Conservation (phyloP, 2,888 invertebrate species). For the Mantis religiosa region DNA sequence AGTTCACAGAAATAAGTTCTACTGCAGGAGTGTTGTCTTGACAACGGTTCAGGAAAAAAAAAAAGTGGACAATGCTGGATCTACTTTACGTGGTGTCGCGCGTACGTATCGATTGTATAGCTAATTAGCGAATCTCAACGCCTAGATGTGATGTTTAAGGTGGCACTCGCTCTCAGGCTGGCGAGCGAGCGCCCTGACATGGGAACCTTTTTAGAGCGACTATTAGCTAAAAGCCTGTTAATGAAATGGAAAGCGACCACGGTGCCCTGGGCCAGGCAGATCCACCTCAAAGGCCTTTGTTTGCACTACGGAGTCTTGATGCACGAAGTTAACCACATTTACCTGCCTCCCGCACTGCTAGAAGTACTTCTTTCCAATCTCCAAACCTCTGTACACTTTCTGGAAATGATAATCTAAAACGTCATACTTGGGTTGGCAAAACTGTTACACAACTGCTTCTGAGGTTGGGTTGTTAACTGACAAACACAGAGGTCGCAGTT, state of each 20-base stretch:
- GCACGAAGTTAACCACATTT: not conserved
- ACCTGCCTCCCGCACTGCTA: not conserved
- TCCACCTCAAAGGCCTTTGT: not conserved
- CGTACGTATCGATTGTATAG: not conserved
- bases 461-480: too few species aligned
- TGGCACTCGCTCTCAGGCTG: too few species aligned
- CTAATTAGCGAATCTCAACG: too few species aligned
- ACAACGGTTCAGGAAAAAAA: too few species aligned
- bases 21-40: too few species aligned
- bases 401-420: not conserved
- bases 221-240: not conserved
- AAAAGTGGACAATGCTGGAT: too few species aligned
- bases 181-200: not conserved
- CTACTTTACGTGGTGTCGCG: not conserved
- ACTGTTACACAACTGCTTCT: not conserved
- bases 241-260: not conserved
- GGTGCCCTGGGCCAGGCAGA: not conserved
- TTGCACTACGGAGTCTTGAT: not conserved
- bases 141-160: too few species aligned
- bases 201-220: not conserved
- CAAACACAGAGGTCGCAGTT: too few species aligned
- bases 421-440: not conserved
- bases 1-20: too few species aligned
- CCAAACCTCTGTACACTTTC: not conserved
- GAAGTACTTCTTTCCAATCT: not conserved